These are phyloP conservation scores for Campaea margaritaria DNA, from an alignment of 2,888 invertebrate genomes.

Conservation along the genomic window DNA sequence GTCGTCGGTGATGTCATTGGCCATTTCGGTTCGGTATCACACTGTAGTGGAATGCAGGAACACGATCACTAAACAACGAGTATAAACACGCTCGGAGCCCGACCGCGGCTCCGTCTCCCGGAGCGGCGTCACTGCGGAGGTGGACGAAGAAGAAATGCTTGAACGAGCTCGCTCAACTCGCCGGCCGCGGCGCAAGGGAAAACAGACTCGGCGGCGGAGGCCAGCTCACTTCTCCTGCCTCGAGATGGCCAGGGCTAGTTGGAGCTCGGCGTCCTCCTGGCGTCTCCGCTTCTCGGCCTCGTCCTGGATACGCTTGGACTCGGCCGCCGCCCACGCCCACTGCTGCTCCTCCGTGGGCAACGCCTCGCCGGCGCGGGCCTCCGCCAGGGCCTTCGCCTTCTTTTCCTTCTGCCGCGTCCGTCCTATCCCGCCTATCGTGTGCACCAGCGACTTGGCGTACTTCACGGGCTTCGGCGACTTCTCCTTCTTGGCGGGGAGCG, in stretches of 20 bases:
- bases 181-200: conserved; percentile 23
- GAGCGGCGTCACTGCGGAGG: too few species aligned
- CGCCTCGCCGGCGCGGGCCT: conserved; percentile 57
- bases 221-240: conserved; percentile 73
- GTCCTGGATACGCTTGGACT: conserved; percentile 87
- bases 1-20: neutral
- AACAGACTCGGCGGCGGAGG: conserved; percentile 22
- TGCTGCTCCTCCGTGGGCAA: conserved; percentile 88
- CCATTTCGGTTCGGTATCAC: conserved; percentile 17
- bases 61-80: conserved; percentile 9
- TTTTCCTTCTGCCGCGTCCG: conserved; percentile 59
- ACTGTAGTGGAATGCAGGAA: conserved; percentile 33
- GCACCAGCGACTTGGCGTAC: conserved; percentile 75
- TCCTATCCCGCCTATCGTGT: conserved; percentile 80
- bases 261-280: conserved; percentile 90
- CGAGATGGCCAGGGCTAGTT: conserved; percentile 89
- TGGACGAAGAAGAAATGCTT: conserved; percentile 34
- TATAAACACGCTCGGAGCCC: conserved; percentile 4
- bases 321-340: conserved; percentile 90
- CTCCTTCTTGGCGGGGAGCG: conserved; percentile 76
- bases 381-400: conserved; percentile 66
- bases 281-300: conserved; percentile 85
- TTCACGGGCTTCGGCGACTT: conserved; percentile 81
- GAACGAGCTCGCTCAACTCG: neutral
- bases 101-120: too few species aligned